A percentile compares a stretch with the other conserved stretches of the same genome.
These are phyloP conservation scores for Montipora foliosa DNA, from an alignment of 64 coral and sea anemone species.

Conservation along the genomic window DNA sequence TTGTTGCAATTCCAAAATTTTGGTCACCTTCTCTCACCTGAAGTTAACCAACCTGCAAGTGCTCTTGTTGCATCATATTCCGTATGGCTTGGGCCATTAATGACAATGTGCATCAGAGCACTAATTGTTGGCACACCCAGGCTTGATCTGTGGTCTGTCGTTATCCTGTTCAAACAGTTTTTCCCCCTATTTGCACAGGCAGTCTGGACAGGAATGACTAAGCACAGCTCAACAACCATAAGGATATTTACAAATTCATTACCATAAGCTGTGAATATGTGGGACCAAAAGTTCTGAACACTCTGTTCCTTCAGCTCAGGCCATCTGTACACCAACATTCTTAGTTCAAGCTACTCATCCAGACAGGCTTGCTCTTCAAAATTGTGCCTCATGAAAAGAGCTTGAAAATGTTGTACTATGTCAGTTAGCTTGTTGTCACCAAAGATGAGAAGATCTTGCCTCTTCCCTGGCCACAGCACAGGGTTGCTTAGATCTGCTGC, in stretches of 20 bases:
- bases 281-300: slow-evolving; percentile 1
- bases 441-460: too few relatives aligned
- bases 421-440: too few relatives aligned
- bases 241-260: slow-evolving; percentile 24
- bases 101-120: slow-evolving; percentile 19
- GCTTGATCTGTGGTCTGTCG: slow-evolving; percentile 21
- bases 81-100: slow-evolving; percentile 40
- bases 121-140: slow-evolving; percentile 36
- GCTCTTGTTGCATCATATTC: slow-evolving; percentile 50
- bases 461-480: too few relatives aligned
- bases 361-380: too few relatives aligned
- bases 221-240: slow-evolving; percentile 18
- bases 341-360: too few relatives aligned
- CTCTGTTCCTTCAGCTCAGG: not conserved
- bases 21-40: slow-evolving; percentile 5
- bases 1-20: not conserved
- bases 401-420: not conserved
- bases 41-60: slow-evolving; percentile 28
- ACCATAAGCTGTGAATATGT: slow-evolving; percentile 13
- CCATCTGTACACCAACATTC: not conserved
- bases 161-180: slow-evolving; percentile 35
- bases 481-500: too few relatives aligned
- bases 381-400: not conserved
- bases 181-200: slow-evolving; percentile 8
- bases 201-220: slow-evolving; percentile 36